Evolutionary conservation across 1,140 invertebrate species (phyloP), one percentile per base, ranked within the genome.

Genomic region (Sitophilus oryzae): DNA sequence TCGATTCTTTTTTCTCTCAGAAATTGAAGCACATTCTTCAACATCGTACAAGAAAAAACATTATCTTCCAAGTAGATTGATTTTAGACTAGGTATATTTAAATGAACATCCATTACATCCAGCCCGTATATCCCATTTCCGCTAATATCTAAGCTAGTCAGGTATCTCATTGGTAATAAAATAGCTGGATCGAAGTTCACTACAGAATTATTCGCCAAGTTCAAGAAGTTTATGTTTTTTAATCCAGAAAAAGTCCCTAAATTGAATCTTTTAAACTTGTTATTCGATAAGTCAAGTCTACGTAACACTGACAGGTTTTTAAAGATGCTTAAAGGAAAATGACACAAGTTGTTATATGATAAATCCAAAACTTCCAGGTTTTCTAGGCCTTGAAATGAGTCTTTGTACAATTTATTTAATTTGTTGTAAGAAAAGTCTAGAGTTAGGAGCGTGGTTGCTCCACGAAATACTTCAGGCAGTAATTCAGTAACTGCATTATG

Each of bases 321-420:
- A 47, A 71, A 71, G 3, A 62, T 22, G 1, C 68, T 68, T 16
- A 66, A 49, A 14, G 67, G 65, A 9, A 71, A 15, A 22, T 54
- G 49, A 47, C 67, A 68, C 22, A 71, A 37, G 4, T 54, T 30
- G 38, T 71, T 71, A 5, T 52, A 49, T 14, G 60, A 35, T 30
- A 71, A 49, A 43, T 69, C 55, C 40, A 71, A 63, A 16, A 62
- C 47, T 53, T 71, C 69, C 14, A 70, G 23, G 15, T 43, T 56
- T 1, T 60, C 45, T 2, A 71, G 34, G 43, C 56, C 54, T 2
- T 45, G 6, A 43, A 71, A 68, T 2, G 67, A 50, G 25, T 67
- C 59, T n/a, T 34, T 15, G 23, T 66, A 8, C 2, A 70, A 18
- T 10, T 44, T 59, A 5, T 49, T 51, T 9, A 71, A 60, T 8